Conservation (phyloP, 1,140 invertebrate genomes). For the Andrena cerasifolii region DNA sequence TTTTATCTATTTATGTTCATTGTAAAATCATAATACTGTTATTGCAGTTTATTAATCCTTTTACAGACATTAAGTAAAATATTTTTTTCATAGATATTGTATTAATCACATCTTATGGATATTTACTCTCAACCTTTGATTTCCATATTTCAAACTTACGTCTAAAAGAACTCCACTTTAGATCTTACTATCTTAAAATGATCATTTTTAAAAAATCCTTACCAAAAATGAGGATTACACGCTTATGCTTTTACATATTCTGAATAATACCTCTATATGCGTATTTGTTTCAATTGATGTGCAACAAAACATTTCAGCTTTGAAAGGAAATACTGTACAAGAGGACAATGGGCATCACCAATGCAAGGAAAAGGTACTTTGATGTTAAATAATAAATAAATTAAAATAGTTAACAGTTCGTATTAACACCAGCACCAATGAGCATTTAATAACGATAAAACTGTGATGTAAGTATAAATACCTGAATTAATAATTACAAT, state of each 20-base stretch:
- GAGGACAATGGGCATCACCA: background rate
- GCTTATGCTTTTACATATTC: background rate
- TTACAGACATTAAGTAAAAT: constrained; percentile 2
- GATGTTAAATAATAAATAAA: constrained; percentile 52
- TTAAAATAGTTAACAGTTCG: constrained; percentile 53
- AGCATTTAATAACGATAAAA: constrained; percentile 78
- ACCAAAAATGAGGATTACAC: background rate
- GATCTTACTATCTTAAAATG: constrained; percentile 3
- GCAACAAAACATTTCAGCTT: background rate
- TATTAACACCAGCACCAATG: constrained; percentile 79
- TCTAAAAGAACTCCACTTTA: no score
- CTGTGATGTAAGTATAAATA: constrained; percentile 74
- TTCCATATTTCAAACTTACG: background rate
- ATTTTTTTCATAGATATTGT: constrained; percentile 8
- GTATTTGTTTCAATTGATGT: background rate
- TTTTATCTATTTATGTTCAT: background rate
- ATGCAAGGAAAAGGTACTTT: constrained; percentile 38
- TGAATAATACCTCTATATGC: background rate
- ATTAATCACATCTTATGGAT: constrained; percentile 2
- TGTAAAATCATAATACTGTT: background rate
- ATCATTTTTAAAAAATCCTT: background rate
- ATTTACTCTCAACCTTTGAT: background rate
- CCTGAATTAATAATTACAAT: constrained; percentile 71
- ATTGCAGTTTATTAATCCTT: background rate
- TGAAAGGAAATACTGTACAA: background rate